These are phyloP conservation scores for Asarcornis scutulata DNA, from an alignment of 2,113 vertebrate species.

Conservation along the genomic window DNA sequence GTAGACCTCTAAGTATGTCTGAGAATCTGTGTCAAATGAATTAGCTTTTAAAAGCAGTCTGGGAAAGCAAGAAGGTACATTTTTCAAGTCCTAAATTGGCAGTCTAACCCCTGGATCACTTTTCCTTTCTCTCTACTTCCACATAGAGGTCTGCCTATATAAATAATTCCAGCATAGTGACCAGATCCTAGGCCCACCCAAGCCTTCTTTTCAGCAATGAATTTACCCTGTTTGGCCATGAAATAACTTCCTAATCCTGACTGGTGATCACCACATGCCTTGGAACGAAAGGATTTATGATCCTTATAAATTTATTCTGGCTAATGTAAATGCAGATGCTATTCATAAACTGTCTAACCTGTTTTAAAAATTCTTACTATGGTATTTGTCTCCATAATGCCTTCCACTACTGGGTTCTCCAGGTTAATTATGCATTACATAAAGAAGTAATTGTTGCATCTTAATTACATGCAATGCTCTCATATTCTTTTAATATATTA, in stretches of 20 bases:
- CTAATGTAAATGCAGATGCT: neutral
- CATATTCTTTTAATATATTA: neutral
- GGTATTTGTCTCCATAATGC: slow-evolving; percentile 26
- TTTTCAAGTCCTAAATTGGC: slow-evolving; percentile 31
- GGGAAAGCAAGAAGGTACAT: neutral
- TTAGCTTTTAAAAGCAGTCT: slow-evolving; percentile 12
- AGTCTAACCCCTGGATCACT: neutral
- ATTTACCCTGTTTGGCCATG: neutral
- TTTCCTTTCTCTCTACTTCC: neutral
- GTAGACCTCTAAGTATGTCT: neutral
- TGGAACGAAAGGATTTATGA: slow-evolving; percentile 19
- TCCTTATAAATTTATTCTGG: neutral
- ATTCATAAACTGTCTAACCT: neutral
- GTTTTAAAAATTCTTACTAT: neutral
- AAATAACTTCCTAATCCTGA: neutral
- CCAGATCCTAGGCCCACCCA: neutral
- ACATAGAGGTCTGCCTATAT: neutral
- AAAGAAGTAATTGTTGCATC: neutral
- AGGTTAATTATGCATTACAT: slow-evolving; percentile 4
- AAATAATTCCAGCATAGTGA: neutral
- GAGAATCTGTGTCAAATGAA: slow-evolving; percentile 28
- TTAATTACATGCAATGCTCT: neutral
- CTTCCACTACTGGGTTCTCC: neutral
- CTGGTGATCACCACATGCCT: neutral
- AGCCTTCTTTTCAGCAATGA: neutral